phyloP scores from a whole-genome alignment of 1,140 invertebrate genomes.

The Geopemphigus sp. region DNA sequence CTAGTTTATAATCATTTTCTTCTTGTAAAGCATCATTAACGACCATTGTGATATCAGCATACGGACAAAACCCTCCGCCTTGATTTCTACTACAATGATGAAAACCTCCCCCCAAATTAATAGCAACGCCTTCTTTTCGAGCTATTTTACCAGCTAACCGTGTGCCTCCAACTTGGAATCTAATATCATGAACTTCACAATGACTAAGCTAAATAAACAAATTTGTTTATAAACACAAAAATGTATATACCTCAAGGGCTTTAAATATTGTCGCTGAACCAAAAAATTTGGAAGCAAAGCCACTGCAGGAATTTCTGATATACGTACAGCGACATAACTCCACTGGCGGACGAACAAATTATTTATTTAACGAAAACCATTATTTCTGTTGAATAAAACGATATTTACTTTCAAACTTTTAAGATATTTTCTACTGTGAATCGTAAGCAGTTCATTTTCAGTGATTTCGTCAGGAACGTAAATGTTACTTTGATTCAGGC shows the following conservation, averaged over 20 bases:
- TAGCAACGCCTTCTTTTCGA: constrained; percentile 76
- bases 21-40: constrained; percentile 67
- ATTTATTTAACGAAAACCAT: constrained; percentile 10
- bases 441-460: constrained; percentile 67
- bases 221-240: neutral
- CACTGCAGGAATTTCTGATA: constrained; percentile 73
- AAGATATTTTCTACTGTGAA: constrained; percentile 73
- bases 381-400: constrained; percentile 50
- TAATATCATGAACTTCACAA: constrained; percentile 16
- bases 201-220: neutral
- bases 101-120: constrained; percentile 88
- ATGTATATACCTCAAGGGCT: constrained; percentile 67
- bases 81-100: constrained; percentile 72
- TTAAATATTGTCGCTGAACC: constrained; percentile 73
- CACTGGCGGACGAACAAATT: constrained; percentile 59
- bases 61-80: constrained; percentile 84
- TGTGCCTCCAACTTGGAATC: constrained; percentile 66
- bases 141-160: constrained; percentile 78
- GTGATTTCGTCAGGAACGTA: constrained; percentile 68
- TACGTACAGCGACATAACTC: constrained; percentile 73
- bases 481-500: constrained; percentile 60
- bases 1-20: constrained; percentile 60
- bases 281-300: constrained; percentile 74
- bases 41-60: constrained; percentile 81
- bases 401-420: constrained; percentile 64